Evolutionary conservation across 2,888 invertebrate species (phyloP), one percentile per base, ranked within the genome.

Genomic region (Gisinianus flammeolus): DNA sequence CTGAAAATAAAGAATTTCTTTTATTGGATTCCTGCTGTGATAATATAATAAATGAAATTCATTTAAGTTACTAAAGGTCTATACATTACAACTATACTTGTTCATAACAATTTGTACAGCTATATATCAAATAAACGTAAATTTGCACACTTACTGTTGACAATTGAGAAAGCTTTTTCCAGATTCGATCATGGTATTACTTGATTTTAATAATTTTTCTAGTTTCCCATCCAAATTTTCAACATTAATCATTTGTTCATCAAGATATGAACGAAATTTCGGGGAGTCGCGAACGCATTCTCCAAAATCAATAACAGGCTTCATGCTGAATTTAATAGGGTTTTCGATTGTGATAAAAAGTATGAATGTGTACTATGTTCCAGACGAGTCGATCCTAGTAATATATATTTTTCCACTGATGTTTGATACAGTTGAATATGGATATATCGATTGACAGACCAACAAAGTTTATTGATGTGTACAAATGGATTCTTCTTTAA

Each of bases 151-250:
- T 88, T 88, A 96, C 96, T 95, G 94, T 89, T 97, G 96, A 87
- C 96, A 94, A 87, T 92, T 93, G 86, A 96, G 93, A 89, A 94
- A 97, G 85, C 91, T 91, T 90, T 97, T 97, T 82, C 97, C 97
- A 80, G 93, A 91, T 85, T 97, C 97, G 83, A 96, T 92, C 92
- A 97, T 96, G 83, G 91, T 89, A 85, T 92, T 92, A 88, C 97
- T 96, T 85, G 93, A 91, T 88, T 96, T 96, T 77, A 97, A 90
- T 67, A 91, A 88, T 90, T 91, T 95, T 86, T 97, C 96, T 83
- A 97, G 88, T 87, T 94, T 94, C 85, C 91, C 92, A 88, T 97
- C 97, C 85, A 97, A 89, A 83, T 92, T 91, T 86, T 96, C 96
- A 83, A 97, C 92, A 86, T 93, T 94, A 67, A 91, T 89, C 88